phyloP scores from a whole-genome alignment of 2,797 vertebrate genomes.

The Spheniscus humboldti region DNA sequence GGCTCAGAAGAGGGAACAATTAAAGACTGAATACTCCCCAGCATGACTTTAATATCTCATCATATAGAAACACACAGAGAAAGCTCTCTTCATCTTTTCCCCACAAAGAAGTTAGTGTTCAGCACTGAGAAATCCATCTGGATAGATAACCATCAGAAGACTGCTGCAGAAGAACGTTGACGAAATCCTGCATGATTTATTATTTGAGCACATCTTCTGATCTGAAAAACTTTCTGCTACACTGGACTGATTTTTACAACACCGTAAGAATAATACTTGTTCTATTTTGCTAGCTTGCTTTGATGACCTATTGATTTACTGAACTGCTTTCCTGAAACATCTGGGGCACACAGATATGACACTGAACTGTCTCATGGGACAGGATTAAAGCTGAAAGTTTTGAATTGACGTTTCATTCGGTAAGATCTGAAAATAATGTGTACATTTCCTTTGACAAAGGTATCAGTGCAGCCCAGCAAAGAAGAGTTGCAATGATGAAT shows the following conservation, averaged over 20 bases:
- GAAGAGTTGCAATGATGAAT: background rate
- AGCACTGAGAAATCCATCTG: background rate
- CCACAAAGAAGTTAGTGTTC: background rate
- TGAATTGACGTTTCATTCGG: conserved; percentile 10
- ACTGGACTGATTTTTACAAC: background rate
- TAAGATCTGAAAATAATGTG: conserved; percentile 12
- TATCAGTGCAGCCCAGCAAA: background rate
- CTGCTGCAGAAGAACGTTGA: background rate
- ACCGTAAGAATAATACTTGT: background rate
- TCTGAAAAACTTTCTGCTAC: background rate
- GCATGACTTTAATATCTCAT: background rate
- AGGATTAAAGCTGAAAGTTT: conserved; percentile 48
- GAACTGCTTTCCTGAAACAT: background rate
- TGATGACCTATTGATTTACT: conserved; percentile 49
- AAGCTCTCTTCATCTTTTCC: background rate
- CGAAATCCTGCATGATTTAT: background rate
- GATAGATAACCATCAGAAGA: background rate
- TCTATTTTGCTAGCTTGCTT: background rate
- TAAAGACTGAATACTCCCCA: background rate
- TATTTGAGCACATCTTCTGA: background rate
- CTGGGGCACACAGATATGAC: conserved; percentile 14
- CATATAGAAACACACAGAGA: background rate
- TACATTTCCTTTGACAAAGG: background rate
- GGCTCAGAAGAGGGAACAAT: background rate
- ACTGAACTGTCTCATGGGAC: background rate